Evolutionary conservation across 2,113 vertebrate genomes (phyloP).

Genomic region (Aptenodytes patagonicus): DNA sequence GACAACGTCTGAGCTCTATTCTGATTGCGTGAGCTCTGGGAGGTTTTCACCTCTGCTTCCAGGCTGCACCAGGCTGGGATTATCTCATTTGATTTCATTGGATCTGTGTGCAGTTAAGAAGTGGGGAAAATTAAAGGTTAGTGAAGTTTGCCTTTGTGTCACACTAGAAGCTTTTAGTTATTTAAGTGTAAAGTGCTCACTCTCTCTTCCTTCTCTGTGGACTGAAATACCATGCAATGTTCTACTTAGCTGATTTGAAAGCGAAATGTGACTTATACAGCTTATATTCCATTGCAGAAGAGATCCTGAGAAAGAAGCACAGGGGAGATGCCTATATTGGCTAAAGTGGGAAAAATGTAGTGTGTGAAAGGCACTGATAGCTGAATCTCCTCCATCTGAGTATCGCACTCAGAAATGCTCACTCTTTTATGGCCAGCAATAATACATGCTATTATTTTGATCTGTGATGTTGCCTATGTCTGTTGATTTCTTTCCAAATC

Average conservation of each 20-base stretch:
- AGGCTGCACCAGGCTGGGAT: conserved; percentile 64
- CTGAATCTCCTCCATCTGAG: not conserved
- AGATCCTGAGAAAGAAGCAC: not conserved
- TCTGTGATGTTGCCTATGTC: not conserved
- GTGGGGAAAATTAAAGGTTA: conserved; percentile 50
- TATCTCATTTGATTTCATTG: conserved; percentile 70
- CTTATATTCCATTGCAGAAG: not conserved
- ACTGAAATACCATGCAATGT: not conserved
- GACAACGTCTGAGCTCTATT: not conserved
- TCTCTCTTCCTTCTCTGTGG: not conserved
- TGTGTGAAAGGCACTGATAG: not conserved
- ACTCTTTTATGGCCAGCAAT: not conserved
- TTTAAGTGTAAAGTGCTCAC: not conserved
- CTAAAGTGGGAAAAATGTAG: not conserved
- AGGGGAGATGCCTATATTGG: not conserved
- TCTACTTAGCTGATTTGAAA: not conserved
- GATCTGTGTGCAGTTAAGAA: conserved; percentile 37
- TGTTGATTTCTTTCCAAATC: conserved; percentile 11
- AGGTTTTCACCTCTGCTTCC: conserved; percentile 68
- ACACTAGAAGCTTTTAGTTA: conserved; percentile 29
- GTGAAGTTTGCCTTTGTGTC: conserved; percentile 52
- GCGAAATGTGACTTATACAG: not conserved
- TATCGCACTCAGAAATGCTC: not conserved
- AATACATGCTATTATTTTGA: not conserved
- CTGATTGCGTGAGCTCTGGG: conserved; percentile 58